These are phyloP conservation scores for Trachurus trachurus DNA, from an alignment of 2,797 vertebrate genomes.

Conservation along the genomic window DNA sequence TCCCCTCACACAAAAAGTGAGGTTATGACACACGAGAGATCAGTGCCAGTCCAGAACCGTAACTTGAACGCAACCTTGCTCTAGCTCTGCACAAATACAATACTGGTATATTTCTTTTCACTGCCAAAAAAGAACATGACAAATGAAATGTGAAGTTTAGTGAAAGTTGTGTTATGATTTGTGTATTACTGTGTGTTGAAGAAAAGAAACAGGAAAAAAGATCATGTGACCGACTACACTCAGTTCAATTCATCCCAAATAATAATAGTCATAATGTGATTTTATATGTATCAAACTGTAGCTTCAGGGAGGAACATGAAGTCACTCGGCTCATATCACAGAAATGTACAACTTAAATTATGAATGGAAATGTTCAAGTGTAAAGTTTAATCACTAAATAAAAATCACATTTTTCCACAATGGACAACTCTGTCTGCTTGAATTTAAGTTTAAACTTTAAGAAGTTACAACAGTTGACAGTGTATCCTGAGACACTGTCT, in stretches of 20 bases:
- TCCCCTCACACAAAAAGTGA: conserved; percentile 69
- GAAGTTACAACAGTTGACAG: background rate
- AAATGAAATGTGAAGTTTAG: conserved; percentile 34
- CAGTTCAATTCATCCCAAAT: background rate
- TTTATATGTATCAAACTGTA: conserved; percentile 6
- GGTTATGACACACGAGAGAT: conserved; percentile 72
- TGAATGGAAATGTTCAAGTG: background rate
- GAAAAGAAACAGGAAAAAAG: conserved; percentile 20
- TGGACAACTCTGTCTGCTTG: background rate
- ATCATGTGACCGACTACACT: conserved; percentile 9
- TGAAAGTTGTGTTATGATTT: conserved; percentile 13
- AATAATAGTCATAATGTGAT: conserved; percentile 19
- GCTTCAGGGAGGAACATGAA: conserved; percentile 19
- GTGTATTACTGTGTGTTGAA: conserved; percentile 16
- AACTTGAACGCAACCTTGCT: conserved; percentile 60
- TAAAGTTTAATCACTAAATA: background rate
- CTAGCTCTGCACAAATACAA: conserved; percentile 28
- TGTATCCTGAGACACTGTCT: no score
- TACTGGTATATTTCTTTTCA: conserved; percentile 40
- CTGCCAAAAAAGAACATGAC: conserved; percentile 40
- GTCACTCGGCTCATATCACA: background rate
- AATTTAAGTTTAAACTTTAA: background rate
- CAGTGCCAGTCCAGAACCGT: conserved; percentile 64
- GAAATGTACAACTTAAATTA: background rate
- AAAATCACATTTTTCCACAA: background rate